A percentile compares a stretch with the other conserved stretches of the same genome.
Evolutionary conservation across 2,888 invertebrate genomes (phyloP).

Genomic region (Gibbula magus): DNA sequence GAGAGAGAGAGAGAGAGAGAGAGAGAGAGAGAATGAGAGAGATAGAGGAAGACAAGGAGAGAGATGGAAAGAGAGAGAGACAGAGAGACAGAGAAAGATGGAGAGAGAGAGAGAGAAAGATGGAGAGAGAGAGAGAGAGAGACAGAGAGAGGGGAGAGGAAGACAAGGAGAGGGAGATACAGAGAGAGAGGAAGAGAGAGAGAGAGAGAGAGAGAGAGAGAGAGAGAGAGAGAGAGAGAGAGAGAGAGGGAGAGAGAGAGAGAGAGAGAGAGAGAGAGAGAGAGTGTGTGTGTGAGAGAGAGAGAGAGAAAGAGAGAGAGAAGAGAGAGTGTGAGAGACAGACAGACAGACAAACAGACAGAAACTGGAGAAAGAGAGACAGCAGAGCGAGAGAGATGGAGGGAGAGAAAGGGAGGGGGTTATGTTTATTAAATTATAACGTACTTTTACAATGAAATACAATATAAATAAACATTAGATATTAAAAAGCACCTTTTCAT

Average conservation of each 20-base stretch:
- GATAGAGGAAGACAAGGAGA: too few relatives aligned
- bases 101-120: too few relatives aligned
- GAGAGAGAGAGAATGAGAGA: neutral
- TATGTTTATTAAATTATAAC: too few relatives aligned
- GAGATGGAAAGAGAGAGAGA: too few relatives aligned
- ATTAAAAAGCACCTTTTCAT: too few relatives aligned
- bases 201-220: neutral
- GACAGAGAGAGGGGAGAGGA: neutral
- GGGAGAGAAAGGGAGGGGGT: slow-evolving; percentile 2
- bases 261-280: neutral
- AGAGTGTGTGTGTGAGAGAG: neutral
- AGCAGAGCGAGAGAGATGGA: neutral
- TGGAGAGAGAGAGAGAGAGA: too few relatives aligned
- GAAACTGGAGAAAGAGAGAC: neutral
- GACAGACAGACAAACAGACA: neutral
- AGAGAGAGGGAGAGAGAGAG: neutral
- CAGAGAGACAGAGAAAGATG: too few relatives aligned
- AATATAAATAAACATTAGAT: too few relatives aligned
- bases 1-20: too few relatives aligned
- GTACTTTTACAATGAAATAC: too few relatives aligned
- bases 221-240: neutral
- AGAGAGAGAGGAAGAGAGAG: slow-evolving; percentile 10
- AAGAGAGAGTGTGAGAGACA: neutral
- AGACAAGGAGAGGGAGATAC: too few relatives aligned
- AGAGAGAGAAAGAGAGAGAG: neutral